Evolutionary conservation across 2,113 vertebrate species (phyloP).

Genomic region (Synodontis membranacea): DNA sequence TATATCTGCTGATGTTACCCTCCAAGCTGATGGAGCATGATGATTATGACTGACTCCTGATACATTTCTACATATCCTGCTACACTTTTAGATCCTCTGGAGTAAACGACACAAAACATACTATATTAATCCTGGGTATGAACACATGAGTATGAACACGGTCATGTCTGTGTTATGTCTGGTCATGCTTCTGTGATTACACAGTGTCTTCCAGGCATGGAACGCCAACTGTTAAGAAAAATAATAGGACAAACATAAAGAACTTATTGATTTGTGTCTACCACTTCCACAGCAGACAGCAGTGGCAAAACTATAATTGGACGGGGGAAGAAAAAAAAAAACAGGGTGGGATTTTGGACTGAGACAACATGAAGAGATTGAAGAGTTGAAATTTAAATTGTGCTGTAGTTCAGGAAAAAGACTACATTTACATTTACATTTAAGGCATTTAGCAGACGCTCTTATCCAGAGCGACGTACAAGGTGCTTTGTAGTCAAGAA

Average conservation of each 20-base stretch:
- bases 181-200: conserved; percentile 4
- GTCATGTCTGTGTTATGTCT: conserved; percentile 8
- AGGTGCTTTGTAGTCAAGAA: no score
- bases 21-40: conserved; percentile 58
- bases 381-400: neutral
- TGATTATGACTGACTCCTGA: conserved; percentile 13
- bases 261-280: neutral
- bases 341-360: neutral
- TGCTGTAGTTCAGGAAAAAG: neutral
- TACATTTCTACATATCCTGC: conserved; percentile 2
- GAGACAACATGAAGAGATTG: neutral
- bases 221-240: neutral
- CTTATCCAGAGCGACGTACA: no score
- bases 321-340: no score
- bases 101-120: conserved; percentile 27
- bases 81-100: conserved; percentile 6
- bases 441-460: no score
- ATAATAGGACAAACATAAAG: no score
- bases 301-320: neutral
- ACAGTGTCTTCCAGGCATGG: neutral
- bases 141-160: neutral
- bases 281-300: neutral
- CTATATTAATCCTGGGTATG: neutral
- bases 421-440: no score
- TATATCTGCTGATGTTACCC: conserved; percentile 59